These are phyloP conservation scores for Alca torda DNA, from an alignment of 2,797 vertebrate species.

Conservation along the genomic window DNA sequence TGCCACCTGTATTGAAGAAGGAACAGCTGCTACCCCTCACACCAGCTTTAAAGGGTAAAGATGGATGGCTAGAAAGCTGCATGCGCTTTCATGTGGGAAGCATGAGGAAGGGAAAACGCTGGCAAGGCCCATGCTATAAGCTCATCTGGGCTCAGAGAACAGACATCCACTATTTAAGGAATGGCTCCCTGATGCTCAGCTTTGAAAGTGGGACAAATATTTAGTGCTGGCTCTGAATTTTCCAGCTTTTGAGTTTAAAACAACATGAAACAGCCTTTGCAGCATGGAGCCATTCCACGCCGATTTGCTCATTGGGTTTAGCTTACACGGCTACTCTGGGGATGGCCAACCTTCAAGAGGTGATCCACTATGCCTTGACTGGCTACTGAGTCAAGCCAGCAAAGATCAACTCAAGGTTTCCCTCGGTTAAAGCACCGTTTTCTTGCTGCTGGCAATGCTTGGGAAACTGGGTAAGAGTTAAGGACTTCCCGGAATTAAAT, in stretches of 20 bases:
- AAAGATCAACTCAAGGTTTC: background rate
- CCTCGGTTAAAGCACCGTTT: background rate
- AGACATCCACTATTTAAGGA: constrained; percentile 3
- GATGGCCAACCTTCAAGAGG: background rate
- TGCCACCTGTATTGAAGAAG: constrained; percentile 1
- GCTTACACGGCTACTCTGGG: background rate
- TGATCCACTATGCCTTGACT: background rate
- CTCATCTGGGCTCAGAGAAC: background rate
- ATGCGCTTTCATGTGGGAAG: background rate
- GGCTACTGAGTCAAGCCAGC: background rate
- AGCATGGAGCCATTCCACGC: background rate
- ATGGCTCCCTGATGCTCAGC: constrained; percentile 5
- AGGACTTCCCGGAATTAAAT: background rate
- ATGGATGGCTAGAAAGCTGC: background rate
- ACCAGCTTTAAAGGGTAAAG: background rate
- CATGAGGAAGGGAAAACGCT: background rate
- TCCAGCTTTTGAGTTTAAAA: background rate
- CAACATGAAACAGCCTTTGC: background rate
- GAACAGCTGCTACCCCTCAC: constrained; percentile 23
- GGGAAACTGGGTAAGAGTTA: background rate
- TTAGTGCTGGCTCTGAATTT: background rate
- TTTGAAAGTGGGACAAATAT: constrained; percentile 9
- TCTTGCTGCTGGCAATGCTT: background rate
- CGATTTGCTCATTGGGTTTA: background rate
- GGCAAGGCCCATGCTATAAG: background rate